phyloP scores from a whole-genome alignment of 2,888 invertebrate species.

The Microdon myrmicae region DNA sequence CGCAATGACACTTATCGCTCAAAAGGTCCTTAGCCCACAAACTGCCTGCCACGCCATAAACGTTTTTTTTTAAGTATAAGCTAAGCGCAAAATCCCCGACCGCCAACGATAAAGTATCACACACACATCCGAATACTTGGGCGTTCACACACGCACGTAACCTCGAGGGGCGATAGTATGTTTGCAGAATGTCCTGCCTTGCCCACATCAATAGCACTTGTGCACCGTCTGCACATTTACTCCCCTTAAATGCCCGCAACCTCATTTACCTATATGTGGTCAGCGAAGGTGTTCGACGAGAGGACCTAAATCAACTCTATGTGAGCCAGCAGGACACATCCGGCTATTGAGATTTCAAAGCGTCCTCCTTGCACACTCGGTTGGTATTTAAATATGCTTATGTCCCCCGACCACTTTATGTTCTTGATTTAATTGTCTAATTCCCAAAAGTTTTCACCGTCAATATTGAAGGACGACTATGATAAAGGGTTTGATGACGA shows the following conservation, averaged over 20 bases:
- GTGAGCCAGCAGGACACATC: conserved; percentile 20
- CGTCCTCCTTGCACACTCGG: conserved; percentile 3
- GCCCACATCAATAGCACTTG: conserved; percentile 16
- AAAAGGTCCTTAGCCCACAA: conserved; percentile 14
- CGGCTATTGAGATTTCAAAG: conserved; percentile 10
- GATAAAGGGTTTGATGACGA: conserved; percentile 15
- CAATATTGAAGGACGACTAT: background rate
- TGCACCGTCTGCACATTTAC: conserved; percentile 11
- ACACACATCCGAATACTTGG: conserved; percentile 10
- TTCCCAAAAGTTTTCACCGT: background rate
- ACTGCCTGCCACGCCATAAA: conserved; percentile 10
- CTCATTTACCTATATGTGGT: background rate
- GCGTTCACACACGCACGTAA: conserved; percentile 21
- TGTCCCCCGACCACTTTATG: conserved; percentile 28
- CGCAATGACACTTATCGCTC: conserved; percentile 24
- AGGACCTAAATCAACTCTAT: conserved; percentile 23
- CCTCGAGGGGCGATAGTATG: too few relatives aligned
- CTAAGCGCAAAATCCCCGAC: too few relatives aligned
- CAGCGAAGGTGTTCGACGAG: conserved; percentile 24
- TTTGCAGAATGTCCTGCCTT: conserved; percentile 4
- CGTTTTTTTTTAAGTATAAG: too few relatives aligned
- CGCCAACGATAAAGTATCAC: too few relatives aligned
- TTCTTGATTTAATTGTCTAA: conserved; percentile 12
- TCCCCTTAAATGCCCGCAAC: background rate
- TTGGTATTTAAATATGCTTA: conserved; percentile 32